phyloP scores from a whole-genome alignment of 2,888 invertebrate species.

The Lochmaea crataegi region DNA sequence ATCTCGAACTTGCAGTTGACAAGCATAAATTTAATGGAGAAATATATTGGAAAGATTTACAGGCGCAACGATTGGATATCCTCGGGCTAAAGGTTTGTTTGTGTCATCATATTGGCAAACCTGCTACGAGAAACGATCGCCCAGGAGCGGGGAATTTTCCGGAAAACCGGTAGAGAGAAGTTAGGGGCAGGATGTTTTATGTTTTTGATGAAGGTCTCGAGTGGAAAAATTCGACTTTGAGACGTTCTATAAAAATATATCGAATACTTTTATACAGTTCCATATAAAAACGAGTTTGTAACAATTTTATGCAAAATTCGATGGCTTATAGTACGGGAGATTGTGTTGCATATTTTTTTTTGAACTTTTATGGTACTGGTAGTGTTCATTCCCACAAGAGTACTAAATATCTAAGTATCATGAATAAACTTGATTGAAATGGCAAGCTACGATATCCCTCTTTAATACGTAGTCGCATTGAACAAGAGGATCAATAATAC shows the following conservation, averaged over 20 bases:
- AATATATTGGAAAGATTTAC: conserved; percentile 52
- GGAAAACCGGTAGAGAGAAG: conserved; percentile 22
- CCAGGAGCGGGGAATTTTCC: conserved; percentile 24
- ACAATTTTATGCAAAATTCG: neutral
- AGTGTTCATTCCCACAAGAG: too few relatives aligned
- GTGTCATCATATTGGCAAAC: conserved; percentile 52
- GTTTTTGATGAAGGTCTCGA: conserved; percentile 12
- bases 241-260: neutral
- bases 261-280: neutral
- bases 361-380: too few relatives aligned
- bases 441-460: too few relatives aligned
- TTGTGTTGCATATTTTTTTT: too few relatives aligned
- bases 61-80: conserved; percentile 52
- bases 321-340: neutral
- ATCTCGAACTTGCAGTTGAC: conserved; percentile 55
- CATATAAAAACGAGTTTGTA: neutral
- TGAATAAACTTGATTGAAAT: too few relatives aligned
- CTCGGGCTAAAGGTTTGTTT: conserved; percentile 56
- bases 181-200: conserved; percentile 29
- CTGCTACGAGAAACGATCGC: conserved; percentile 34
- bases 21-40: conserved; percentile 53
- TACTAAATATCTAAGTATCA: too few relatives aligned
- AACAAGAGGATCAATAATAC: too few relatives aligned
- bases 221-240: conserved; percentile 5
- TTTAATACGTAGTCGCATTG: too few relatives aligned